Conservation (phyloP, 1,140 invertebrate genomes). For the Pteromalus puparum region DNA sequence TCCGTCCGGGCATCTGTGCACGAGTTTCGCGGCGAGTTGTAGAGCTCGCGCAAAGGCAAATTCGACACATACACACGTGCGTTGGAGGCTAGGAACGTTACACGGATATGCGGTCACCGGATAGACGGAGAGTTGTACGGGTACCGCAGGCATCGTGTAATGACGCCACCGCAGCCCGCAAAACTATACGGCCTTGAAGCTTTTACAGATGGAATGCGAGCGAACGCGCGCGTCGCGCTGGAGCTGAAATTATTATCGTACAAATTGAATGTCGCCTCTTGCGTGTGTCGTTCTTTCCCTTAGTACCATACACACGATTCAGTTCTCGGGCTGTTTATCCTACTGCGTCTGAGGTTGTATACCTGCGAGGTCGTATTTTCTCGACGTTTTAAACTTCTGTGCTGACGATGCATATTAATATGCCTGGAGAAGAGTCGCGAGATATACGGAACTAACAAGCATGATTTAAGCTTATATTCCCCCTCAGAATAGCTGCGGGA, state of each 20-base stretch:
- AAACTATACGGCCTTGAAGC: constrained; percentile 29
- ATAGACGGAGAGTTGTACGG: constrained; percentile 5
- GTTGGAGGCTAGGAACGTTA: neutral
- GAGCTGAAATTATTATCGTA: neutral
- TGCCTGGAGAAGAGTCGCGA: neutral
- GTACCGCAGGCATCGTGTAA: constrained; percentile 20
- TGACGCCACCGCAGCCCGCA: constrained; percentile 28
- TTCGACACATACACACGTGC: neutral
- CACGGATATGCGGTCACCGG: constrained; percentile 14
- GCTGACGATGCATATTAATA: neutral
- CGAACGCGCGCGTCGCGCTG: too few relatives aligned
- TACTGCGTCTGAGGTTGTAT: too few relatives aligned
- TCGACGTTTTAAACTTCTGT: neutral
- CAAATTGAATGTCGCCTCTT: neutral
- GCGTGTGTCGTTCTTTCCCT: too few relatives aligned
- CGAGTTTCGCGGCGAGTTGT: neutral
- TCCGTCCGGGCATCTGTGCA: neutral
- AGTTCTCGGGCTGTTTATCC: neutral
- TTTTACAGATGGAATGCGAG: constrained; percentile 14
- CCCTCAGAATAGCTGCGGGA: neutral
- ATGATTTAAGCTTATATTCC: neutral
- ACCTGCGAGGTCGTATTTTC: too few relatives aligned
- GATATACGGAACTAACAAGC: neutral
- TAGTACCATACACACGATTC: neutral
- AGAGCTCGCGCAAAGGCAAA: neutral